Evolutionary conservation across 2,888 invertebrate genomes (phyloP), one percentile per base, ranked within the genome.

Genomic region (Harpalus rubripes): DNA sequence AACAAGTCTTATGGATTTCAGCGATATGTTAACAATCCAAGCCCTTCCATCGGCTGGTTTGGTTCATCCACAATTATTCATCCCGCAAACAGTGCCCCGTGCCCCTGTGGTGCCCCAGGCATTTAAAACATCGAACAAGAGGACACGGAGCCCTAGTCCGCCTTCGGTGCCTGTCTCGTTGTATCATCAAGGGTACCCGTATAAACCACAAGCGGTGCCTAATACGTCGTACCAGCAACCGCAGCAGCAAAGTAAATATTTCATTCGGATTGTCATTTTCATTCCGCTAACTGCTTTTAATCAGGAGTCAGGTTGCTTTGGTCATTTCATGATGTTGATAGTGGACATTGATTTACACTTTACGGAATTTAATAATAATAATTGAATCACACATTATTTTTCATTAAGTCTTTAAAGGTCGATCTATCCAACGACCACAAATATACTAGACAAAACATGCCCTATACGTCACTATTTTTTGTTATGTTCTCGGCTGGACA

Each of bases 1-100:
- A 32, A 32, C 32, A 32, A 32, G 3, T 16, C 22, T 7, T 63
- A 63, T 63, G 10, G 63, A 63, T 63, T 63, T 63, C 90, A 94
- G 95, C 90, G 95, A 95, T 89, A 92, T 95, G 91, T 93, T 92
- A 87, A 92, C 94, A 79, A 92, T 94, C 78, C 95, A 95, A 91
- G 92, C 92, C 10, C 88, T 92, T 80, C 91, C 92, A 8, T 88
- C 91, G 61, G 92, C 91, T 41, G 91, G 92, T 86, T 89, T 92
- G 39, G 93, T 95, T 15, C 94, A 94, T 88, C 93, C 95, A 22
- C 95, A 95, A 85, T 93, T 96, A 89, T 92, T 95, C 76, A 95
- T 95, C 88, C 93, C 95, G 12, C 90, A 90, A 82, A 63, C 88
- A 7, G 87, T 89, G 41, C 88, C 89, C 4, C 87, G 90, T 81